Conservation (phyloP, 1,140 invertebrate genomes). For the Drosophila navojoa region DNA sequence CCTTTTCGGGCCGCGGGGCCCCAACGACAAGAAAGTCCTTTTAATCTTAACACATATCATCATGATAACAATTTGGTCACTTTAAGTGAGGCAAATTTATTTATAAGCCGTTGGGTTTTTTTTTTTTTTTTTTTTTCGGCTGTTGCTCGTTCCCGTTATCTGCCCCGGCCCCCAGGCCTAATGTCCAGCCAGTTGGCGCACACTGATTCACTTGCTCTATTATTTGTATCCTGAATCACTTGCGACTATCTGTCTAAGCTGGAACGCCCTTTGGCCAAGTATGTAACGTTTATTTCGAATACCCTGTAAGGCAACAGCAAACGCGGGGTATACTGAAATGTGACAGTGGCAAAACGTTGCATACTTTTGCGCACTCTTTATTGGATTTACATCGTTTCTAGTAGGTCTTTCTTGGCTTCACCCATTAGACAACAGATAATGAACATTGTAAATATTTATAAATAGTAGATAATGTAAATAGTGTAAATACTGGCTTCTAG, state of each 20-base stretch:
- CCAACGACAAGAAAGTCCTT: slow-evolving; percentile 82
- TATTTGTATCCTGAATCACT: slow-evolving; percentile 40
- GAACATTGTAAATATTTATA: too few relatives aligned
- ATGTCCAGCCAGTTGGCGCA: slow-evolving; percentile 14
- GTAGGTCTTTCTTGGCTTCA: too few relatives aligned
- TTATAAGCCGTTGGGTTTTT: slow-evolving; percentile 73
- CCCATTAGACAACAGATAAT: too few relatives aligned
- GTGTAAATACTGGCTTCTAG: too few relatives aligned
- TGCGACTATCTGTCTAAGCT: slow-evolving; percentile 16
- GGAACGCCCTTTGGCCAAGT: slow-evolving; percentile 1
- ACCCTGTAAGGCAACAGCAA: slow-evolving; percentile 19
- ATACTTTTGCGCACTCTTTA: too few relatives aligned
- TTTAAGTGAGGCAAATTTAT: slow-evolving; percentile 84
- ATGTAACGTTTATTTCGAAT: slow-evolving; percentile 26
- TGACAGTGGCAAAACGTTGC: too few relatives aligned
- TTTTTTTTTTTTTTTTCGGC: neutral
- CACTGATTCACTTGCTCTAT: slow-evolving; percentile 52
- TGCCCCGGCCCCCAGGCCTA: neutral
- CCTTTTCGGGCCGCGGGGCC: slow-evolving; percentile 37
- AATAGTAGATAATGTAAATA: too few relatives aligned
- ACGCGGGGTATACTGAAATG: neutral
- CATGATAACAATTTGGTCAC: slow-evolving; percentile 84
- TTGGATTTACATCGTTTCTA: too few relatives aligned
- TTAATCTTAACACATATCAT: slow-evolving; percentile 84
- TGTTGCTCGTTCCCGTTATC: neutral